These are phyloP conservation scores for Eupeodes corollae DNA, from an alignment of 1,140 invertebrate species.

Conservation along the genomic window DNA sequence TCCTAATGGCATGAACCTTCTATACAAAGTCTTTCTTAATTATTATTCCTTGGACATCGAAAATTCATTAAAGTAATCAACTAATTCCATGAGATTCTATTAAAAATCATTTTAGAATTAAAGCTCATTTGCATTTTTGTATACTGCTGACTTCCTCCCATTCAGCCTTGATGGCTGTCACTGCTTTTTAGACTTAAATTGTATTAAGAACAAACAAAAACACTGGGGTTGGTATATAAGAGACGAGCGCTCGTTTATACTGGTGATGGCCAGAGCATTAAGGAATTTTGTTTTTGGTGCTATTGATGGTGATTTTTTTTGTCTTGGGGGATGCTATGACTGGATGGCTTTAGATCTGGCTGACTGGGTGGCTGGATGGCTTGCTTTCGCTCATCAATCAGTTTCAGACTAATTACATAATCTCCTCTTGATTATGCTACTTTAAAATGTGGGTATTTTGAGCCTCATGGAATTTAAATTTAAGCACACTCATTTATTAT, in stretches of 20 bases:
- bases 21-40: too few species aligned
- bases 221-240: too few species aligned
- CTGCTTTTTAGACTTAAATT: too few species aligned
- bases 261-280: too few species aligned
- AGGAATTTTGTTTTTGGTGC: constrained; percentile 16
- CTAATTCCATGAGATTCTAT: constrained; percentile 39
- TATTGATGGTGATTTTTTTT: constrained; percentile 16
- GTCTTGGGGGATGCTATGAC: constrained; percentile 1
- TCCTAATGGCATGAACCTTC: too few species aligned
- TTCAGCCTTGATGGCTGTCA: too few species aligned
- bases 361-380: not conserved
- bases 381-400: constrained; percentile 32
- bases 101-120: constrained; percentile 39
- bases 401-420: constrained; percentile 38
- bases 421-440: constrained; percentile 35
- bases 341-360: not conserved
- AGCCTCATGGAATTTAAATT: too few species aligned
- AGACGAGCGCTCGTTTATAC: too few species aligned
- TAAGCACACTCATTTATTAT: too few species aligned
- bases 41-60: constrained; percentile 21
- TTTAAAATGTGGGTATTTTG: not conserved
- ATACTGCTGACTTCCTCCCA: too few species aligned
- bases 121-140: constrained; percentile 31
- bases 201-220: too few species aligned
- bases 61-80: constrained; percentile 39